Conservation (phyloP, 64 coral and sea anemone genomes). For the Astreopora myriophthalma region DNA sequence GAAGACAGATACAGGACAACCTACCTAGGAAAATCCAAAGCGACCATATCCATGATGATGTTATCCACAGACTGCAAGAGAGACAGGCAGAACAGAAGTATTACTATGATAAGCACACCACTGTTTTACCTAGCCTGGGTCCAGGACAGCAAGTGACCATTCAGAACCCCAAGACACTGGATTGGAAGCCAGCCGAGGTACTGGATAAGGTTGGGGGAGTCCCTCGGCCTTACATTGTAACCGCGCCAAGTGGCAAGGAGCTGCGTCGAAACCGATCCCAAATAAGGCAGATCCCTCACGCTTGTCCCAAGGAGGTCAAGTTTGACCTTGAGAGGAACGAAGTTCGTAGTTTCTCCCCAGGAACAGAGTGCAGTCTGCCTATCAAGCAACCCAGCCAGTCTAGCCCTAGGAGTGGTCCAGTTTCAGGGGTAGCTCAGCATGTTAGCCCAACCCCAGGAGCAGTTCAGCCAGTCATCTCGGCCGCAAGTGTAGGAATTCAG, state of each 20-base stretch:
- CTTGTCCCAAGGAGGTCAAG: not conserved
- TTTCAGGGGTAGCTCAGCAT: not conserved
- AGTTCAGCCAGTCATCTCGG: not conserved
- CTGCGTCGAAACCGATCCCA: conserved; percentile 13
- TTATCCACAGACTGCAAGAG: not conserved
- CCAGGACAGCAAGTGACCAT: not conserved
- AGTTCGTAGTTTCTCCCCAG: not conserved
- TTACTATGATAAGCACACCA: not conserved
- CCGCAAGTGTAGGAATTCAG: not conserved
- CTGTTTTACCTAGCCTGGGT: not conserved
- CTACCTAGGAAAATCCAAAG: not conserved
- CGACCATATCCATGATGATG: not conserved
- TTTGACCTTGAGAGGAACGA: not conserved
- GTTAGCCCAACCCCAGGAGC: not conserved
- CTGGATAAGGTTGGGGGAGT: not conserved
- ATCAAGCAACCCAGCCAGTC: not conserved
- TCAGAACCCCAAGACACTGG: conserved; percentile 1
- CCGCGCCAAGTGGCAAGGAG: not conserved
- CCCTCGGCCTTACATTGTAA: not conserved
- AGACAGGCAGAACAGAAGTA: not conserved
- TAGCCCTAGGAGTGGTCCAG: not conserved
- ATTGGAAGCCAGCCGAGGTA: conserved; percentile 6
- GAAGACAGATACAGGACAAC: too few relatives aligned
- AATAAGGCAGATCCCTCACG: not conserved
- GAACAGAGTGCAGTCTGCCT: not conserved